Percentiles rank a stretch among this genome's conserved stretches.
phyloP scores from a whole-genome alignment of 2,888 invertebrate species.

The Urechis unicinctus region DNA sequence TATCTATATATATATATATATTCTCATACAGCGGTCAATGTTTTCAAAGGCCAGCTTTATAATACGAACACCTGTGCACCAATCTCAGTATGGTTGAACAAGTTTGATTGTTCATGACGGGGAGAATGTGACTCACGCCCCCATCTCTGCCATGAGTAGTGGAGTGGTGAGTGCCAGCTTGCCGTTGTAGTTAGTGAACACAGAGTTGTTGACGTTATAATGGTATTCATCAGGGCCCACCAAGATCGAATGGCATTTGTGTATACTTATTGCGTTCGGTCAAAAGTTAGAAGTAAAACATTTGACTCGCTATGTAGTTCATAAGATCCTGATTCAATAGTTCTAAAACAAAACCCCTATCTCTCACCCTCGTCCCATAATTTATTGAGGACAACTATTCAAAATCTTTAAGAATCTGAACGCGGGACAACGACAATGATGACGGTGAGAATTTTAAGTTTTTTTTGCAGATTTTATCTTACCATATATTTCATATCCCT shows the following conservation, averaged over 20 bases:
- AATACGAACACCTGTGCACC: too few species aligned
- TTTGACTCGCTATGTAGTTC: conserved; percentile 21
- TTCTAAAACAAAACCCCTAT: conserved; percentile 1
- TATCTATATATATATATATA: too few species aligned
- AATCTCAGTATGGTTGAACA: too few species aligned
- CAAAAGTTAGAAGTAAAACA: conserved; percentile 29
- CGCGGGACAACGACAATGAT: conserved; percentile 18
- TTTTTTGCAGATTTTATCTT: conserved; percentile 26
- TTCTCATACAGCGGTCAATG: too few species aligned
- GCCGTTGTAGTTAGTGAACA: conserved; percentile 26
- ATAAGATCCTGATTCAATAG: conserved; percentile 45
- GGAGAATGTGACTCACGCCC: conserved; percentile 2
- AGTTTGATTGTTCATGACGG: too few species aligned
- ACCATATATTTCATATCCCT: conserved; percentile 22
- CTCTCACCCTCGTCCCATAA: too few species aligned
- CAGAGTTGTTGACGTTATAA: conserved; percentile 25
- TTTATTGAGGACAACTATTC: too few species aligned
- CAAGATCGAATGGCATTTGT: conserved; percentile 27
- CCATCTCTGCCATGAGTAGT: conserved; percentile 1
- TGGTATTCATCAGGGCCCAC: conserved; percentile 38
- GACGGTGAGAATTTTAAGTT: conserved; percentile 32
- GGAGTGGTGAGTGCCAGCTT: conserved; percentile 18
- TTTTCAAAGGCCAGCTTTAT: too few species aligned
- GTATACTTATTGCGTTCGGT: conserved; percentile 21
- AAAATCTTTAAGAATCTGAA: too few species aligned